Conservation (phyloP, 2,797 vertebrate genomes). For the Mormyrus hasselquistii region DNA sequence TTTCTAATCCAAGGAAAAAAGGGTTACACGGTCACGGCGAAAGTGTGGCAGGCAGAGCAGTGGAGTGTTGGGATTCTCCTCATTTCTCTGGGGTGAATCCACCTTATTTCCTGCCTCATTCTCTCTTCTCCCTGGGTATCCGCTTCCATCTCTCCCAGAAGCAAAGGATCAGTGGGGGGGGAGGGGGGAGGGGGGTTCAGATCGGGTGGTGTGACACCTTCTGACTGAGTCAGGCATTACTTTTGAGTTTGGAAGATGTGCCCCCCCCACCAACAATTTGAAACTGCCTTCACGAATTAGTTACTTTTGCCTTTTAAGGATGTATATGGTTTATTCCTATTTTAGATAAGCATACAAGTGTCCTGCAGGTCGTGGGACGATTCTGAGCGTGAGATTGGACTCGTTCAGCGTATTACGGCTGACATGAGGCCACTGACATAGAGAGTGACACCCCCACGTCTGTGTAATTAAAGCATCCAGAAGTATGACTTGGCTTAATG, state of each 20-base stretch:
- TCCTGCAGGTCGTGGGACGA: background rate
- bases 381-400: background rate
- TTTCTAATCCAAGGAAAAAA: slow-evolving; percentile 66
- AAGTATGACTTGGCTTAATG: slow-evolving; percentile 21
- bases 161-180: background rate
- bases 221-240: background rate
- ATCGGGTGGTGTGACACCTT: background rate
- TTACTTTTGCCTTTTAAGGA: background rate
- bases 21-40: slow-evolving; percentile 50
- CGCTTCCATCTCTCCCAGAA: background rate
- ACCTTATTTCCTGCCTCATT: slow-evolving; percentile 3
- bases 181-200: background rate
- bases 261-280: background rate
- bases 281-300: background rate
- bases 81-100: slow-evolving; percentile 20
- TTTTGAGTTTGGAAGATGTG: background rate
- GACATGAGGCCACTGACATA: background rate
- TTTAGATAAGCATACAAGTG: background rate
- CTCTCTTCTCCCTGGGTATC: background rate
- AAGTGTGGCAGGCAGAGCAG: slow-evolving; percentile 38
- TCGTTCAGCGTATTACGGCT: background rate
- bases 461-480: slow-evolving; percentile 23
- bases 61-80: slow-evolving; percentile 36
- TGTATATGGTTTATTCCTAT: background rate
- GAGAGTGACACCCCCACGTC: background rate